Evolutionary conservation across 2,797 vertebrate genomes (phyloP).

Genomic region (Macropodus opercularis): DNA sequence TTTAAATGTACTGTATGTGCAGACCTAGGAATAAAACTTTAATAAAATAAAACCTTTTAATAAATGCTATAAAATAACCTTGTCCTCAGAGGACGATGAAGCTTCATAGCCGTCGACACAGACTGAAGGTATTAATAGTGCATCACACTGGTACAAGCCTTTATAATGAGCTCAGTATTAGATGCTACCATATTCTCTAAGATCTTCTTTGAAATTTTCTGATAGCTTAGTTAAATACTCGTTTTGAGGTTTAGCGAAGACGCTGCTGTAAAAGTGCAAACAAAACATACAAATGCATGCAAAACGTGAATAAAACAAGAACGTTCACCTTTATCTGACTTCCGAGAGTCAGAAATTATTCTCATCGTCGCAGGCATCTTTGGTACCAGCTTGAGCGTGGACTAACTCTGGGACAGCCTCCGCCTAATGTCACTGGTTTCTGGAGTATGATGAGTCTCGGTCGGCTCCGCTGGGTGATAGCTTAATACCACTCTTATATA

Average conservation of each 20-base stretch:
- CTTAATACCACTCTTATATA: constrained; percentile 62
- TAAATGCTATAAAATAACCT: too few species aligned
- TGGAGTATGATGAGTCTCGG: constrained; percentile 22
- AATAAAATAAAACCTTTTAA: too few species aligned
- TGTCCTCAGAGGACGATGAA: constrained; percentile 19
- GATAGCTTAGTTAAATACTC: too few species aligned
- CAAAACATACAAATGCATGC: too few species aligned
- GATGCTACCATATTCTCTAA: neutral
- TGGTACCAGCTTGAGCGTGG: neutral
- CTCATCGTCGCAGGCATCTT: constrained; percentile 69
- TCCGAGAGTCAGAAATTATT: constrained; percentile 55
- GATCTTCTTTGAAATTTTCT: too few species aligned
- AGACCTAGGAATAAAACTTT: too few species aligned
- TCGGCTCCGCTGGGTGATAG: constrained; percentile 16
- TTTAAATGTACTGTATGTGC: too few species aligned
- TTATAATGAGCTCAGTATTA: constrained; percentile 2
- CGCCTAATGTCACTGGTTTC: constrained; percentile 14
- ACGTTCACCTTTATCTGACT: constrained; percentile 65
- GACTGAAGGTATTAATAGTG: constrained; percentile 8
- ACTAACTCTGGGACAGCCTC: constrained; percentile 19
- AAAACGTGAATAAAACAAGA: constrained; percentile 7
- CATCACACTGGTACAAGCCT: constrained; percentile 1
- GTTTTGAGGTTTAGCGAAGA: too few species aligned
- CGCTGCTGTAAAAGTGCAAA: too few species aligned
- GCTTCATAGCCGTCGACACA: neutral